Evolutionary conservation across 2,797 vertebrate species (phyloP).

Genomic region (Premnoplex brunnescens): DNA sequence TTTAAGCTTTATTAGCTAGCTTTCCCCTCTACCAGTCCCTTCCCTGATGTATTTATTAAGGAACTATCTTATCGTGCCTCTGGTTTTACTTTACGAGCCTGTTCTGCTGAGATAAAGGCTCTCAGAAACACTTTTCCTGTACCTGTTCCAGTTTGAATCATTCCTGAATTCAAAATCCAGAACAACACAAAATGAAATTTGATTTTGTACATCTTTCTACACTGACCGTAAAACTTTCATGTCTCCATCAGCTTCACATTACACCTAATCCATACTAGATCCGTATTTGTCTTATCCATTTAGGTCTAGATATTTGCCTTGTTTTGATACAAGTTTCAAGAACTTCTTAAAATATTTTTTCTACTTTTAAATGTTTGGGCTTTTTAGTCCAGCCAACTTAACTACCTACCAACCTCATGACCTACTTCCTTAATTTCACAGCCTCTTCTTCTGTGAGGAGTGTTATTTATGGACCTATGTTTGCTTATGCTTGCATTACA

Average conservation of each 20-base stretch:
- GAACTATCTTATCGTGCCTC: background rate
- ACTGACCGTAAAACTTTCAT: background rate
- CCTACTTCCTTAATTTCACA: background rate
- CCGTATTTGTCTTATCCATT: background rate
- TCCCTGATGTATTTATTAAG: background rate
- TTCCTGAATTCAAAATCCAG: background rate
- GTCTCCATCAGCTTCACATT: background rate
- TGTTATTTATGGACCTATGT: background rate
- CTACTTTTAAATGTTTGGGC: background rate
- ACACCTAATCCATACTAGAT: background rate
- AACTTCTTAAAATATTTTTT: background rate
- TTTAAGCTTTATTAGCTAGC: background rate
- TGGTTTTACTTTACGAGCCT: background rate
- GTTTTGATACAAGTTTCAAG: background rate
- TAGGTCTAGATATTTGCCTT: background rate
- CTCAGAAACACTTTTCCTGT: background rate
- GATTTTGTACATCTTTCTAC: background rate
- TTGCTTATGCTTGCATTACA: background rate
- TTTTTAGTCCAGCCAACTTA: background rate
- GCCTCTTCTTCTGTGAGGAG: background rate
- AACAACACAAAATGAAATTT: background rate
- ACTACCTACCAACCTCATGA: background rate
- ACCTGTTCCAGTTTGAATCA: background rate
- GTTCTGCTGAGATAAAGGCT: background rate
- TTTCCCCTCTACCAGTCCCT: background rate